Evolutionary conservation across 2,797 vertebrate genomes (phyloP), one percentile per base, ranked within the genome.

Genomic region (Fringilla coelebs): DNA sequence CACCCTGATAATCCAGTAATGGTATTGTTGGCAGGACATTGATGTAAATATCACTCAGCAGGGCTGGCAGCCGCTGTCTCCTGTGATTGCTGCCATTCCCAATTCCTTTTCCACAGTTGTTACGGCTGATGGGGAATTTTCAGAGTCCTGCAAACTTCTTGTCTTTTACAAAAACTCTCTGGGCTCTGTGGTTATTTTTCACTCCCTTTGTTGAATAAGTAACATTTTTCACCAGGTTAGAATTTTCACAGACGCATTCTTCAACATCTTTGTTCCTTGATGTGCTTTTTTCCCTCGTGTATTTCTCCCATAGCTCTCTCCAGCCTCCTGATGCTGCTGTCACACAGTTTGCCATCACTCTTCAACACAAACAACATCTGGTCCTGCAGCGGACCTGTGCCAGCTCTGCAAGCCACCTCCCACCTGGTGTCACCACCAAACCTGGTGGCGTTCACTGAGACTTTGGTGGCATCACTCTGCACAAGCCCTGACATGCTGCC

Each of bases 1-100:
- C 73, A 1, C 89, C 94, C 93, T 95, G 94, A 92, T 96, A 96
- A 96, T 96, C 95, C 96, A 86, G 93, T 96, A 95, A 93, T 96
- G 89, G 91, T 84, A 63, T 75, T 94, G 96, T 92, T 96, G 94
- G 94, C 94, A 93, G 92, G 95, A 96, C 96, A 90, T 1, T 61
- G 96, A 88, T 96, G 96, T 86, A 91, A 96, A 89, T 88, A 94
- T 91, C 94, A 80, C 85, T 93, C 94, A 86, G 85, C 73, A 73
- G 85, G 7, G n/a, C 94, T 84, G 94, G 94, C 89, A 92, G 89
- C 76, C 17, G 5, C 89, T 88, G 92, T 93, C 94, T 97, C 73
- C 79, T 81, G 85, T 17, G 77, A 87, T 76, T 78, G 68, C 79
- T 63, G 89, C 94, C 4, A 0, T 95, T 94, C 89, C 74, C 61